phyloP scores from a whole-genome alignment of 2,113 vertebrate genomes.

The Pionites leucogaster region DNA sequence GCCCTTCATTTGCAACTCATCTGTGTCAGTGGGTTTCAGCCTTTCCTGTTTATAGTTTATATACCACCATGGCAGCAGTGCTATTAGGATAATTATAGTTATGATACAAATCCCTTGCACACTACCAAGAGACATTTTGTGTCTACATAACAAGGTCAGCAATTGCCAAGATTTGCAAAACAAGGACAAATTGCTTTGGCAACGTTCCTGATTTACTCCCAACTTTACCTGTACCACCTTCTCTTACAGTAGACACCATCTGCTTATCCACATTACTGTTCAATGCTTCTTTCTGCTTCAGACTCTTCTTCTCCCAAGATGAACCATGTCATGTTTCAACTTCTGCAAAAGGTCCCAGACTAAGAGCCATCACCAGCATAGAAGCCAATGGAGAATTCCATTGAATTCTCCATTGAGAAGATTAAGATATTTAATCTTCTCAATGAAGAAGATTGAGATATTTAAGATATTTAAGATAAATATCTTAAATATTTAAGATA shows the following conservation, averaged over 20 bases:
- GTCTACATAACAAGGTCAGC: background rate
- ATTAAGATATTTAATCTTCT: no score
- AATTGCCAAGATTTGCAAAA: background rate
- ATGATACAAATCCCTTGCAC: background rate
- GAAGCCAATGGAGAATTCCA: background rate
- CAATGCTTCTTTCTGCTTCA: background rate
- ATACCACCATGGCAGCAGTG: background rate
- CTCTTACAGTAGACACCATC: background rate
- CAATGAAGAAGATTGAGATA: no score
- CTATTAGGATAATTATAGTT: constrained; percentile 44
- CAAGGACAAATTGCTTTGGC: constrained; percentile 19
- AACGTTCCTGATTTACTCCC: background rate
- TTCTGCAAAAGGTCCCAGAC: background rate
- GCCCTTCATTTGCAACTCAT: background rate
- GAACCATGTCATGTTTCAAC: background rate
- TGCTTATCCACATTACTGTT: background rate
- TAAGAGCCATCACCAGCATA: background rate
- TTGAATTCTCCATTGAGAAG: no score
- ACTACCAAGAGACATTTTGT: background rate
- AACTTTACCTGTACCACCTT: background rate
- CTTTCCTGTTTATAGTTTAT: constrained; percentile 52
- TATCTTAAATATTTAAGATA: background rate
- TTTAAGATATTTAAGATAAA: no score
- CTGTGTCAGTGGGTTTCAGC: constrained; percentile 44
- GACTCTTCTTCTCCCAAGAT: background rate